These are phyloP conservation scores for Battus philenor DNA, from an alignment of 1,140 invertebrate genomes.

Conservation along the genomic window DNA sequence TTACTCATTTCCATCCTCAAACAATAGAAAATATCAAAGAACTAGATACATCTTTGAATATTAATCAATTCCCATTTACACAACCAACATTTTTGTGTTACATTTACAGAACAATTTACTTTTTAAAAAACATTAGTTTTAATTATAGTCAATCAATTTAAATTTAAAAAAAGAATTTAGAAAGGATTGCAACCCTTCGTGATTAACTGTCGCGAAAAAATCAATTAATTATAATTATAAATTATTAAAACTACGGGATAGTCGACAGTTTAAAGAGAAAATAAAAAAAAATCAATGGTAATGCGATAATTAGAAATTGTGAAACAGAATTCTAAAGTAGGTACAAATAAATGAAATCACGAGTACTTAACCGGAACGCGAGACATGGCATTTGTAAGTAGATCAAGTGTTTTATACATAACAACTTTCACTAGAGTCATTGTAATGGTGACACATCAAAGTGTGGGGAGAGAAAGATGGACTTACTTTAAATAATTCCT, in stretches of 20 bases:
- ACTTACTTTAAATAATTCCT: conserved; percentile 87
- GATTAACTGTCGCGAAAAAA: too few species aligned
- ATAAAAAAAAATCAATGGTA: conserved; percentile 37
- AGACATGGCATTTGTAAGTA: conserved; percentile 76
- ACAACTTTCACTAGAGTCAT: conserved; percentile 76
- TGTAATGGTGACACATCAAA: conserved; percentile 76
- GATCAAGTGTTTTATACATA: conserved; percentile 76
- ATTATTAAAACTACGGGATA: too few species aligned
- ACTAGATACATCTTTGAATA: conserved; percentile 3
- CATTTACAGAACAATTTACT: too few species aligned
- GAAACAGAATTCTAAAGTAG: conserved; percentile 72
- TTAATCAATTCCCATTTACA: background rate
- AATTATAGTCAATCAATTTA: too few species aligned
- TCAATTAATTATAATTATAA: too few species aligned
- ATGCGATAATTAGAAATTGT: conserved; percentile 73
- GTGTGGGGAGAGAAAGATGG: conserved; percentile 73
- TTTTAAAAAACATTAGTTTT: too few species aligned
- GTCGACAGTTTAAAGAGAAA: background rate
- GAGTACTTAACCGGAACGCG: conserved; percentile 75
- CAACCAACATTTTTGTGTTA: background rate
- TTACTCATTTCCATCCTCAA: conserved; percentile 7
- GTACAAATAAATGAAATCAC: conserved; percentile 75
- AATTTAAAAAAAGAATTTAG: too few species aligned
- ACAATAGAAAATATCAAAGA: conserved; percentile 11
- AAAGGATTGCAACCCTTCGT: conserved; percentile 10